Conservation (phyloP, 2,888 invertebrate species). For the Onchidella celtica region DNA sequence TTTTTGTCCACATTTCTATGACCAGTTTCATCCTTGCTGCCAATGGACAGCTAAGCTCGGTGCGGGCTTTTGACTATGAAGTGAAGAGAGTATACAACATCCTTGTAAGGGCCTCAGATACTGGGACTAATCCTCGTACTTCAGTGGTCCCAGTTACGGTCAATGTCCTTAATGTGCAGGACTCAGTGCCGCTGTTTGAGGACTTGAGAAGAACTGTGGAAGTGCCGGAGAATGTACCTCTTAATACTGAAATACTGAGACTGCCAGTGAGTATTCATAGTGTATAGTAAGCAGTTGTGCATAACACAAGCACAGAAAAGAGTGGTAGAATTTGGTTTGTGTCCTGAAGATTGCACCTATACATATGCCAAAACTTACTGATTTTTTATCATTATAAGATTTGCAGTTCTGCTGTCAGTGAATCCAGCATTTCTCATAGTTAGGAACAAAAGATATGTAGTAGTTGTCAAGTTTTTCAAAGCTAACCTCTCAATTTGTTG, state of each 20-base stretch:
- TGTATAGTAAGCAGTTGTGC: not conserved
- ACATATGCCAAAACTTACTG: not conserved
- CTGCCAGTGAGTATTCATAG: slow-evolving; percentile 45
- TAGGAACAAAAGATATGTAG: too few relatives aligned
- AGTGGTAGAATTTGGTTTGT: too few relatives aligned
- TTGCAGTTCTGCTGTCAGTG: too few relatives aligned
- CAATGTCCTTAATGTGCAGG: slow-evolving; percentile 33
- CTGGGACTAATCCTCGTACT: not conserved
- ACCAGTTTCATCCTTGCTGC: too few relatives aligned
- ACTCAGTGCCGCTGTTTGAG: slow-evolving; percentile 47
- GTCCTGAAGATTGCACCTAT: not conserved
- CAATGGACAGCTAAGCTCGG: slow-evolving; percentile 37
- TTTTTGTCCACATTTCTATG: too few relatives aligned
- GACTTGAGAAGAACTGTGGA: not conserved
- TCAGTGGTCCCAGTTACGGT: slow-evolving; percentile 37
- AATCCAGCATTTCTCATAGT: too few relatives aligned
- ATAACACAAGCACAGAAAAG: too few relatives aligned
- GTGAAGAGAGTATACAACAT: slow-evolving; percentile 16
- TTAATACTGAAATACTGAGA: not conserved
- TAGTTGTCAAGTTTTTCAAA: too few relatives aligned
- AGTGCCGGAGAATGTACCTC: slow-evolving; percentile 28
- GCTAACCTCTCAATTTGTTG: too few relatives aligned
- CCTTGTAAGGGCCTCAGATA: slow-evolving; percentile 42
- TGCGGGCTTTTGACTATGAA: slow-evolving; percentile 47
- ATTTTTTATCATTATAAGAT: too few relatives aligned